phyloP scores from a whole-genome alignment of 2,888 invertebrate genomes.

The Lasioglossum lativentre region DNA sequence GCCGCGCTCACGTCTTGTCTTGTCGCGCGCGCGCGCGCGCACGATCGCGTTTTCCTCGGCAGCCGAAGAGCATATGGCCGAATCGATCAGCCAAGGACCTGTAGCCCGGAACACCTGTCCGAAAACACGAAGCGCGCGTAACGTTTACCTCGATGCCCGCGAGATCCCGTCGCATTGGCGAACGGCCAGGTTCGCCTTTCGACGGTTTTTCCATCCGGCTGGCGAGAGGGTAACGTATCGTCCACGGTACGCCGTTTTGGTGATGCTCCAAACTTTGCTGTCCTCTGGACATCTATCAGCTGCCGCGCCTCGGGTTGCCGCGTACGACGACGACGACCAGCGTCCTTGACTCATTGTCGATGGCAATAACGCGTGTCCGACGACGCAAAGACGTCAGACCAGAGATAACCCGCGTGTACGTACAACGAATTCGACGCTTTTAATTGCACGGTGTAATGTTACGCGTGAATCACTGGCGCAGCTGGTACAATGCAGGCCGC shows the following conservation, averaged over 20 bases:
- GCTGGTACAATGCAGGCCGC: background rate
- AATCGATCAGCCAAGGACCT: conserved; percentile 46
- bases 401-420: background rate
- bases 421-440: background rate
- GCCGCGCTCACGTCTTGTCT: conserved; percentile 1
- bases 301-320: conserved; percentile 36
- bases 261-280: conserved; percentile 47
- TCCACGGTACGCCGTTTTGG: conserved; percentile 47
- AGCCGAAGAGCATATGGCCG: conserved; percentile 39
- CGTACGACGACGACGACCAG: background rate
- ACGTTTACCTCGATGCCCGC: conserved; percentile 11
- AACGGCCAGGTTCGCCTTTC: conserved; percentile 44
- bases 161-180: conserved; percentile 50
- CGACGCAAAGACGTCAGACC: conserved; percentile 2
- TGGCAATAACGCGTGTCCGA: background rate
- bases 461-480: conserved; percentile 18
- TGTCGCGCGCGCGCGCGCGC: background rate
- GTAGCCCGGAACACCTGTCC: conserved; percentile 58
- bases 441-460: conserved; percentile 13
- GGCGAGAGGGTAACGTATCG: conserved; percentile 14
- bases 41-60: background rate
- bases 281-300: background rate
- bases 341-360: conserved; percentile 29
- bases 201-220: conserved; percentile 25
- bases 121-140: conserved; percentile 13